Evolutionary conservation across 2,888 invertebrate species (phyloP), one percentile per base, ranked within the genome.

Genomic region (Mesoligia furuncula): DNA sequence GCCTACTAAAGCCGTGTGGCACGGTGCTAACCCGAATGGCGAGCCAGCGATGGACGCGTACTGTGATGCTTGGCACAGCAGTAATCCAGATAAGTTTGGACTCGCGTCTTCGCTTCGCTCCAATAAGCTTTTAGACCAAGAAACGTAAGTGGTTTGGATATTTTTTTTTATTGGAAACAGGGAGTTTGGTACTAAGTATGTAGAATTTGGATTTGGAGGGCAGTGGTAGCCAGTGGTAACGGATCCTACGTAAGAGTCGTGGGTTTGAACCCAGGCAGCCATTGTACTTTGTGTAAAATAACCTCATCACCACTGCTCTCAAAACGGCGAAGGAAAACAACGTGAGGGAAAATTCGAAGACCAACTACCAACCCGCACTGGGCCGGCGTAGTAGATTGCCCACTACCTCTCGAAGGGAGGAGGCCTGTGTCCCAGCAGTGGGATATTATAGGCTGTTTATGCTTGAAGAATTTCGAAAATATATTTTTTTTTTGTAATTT

Each of bases 1-100:
- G 99, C 98, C 99, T 24, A 98, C 98, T 89, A 99, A 99, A 95
- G 98, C 98, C 66, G 98, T 99, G 54, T 99, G 99, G 99, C 99
- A 99, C 91, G 99, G 99, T 7, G 98, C 99, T 11, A 98, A 98
- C 90, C 97, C 98, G 24, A 97, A 97, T 84, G 99, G 99, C 0
- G 98, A 98, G 92, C 98, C 99, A 78, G 98, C 98, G 66, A 97
- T 98, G 97, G 99, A 99, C 91, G 98, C 98, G 54, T 99, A 98
- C 92, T 99, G 99, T 94, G 98, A 99, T 92, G 99, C 99, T 69
- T 99, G 99, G 99, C 98, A 98, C 93, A 98, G 98, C 75, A 97
- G 98, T 85, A 98, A 97, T 74, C 96, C 97, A 15, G 98, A 98
- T 91, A 98, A 98, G 93, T 97, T 98, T 82, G 99, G 99, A 0